Base-by-base conservation (phyloP, 2,888 invertebrate genomes). In the Drosophila borealis region DNA sequence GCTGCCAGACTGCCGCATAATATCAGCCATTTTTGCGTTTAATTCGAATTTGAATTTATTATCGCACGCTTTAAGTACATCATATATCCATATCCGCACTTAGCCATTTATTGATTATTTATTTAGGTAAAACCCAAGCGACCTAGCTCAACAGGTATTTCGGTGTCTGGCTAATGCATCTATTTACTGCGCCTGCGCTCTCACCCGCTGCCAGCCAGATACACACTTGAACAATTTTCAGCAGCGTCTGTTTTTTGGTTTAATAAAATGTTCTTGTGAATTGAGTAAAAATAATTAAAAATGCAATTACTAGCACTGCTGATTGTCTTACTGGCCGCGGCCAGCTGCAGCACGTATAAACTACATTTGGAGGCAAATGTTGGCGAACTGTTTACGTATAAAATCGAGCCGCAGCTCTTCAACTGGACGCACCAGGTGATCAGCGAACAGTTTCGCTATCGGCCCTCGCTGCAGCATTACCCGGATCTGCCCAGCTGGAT, bases 401-500 rank as follows among this genome's bases (percentile, higher is more conserved):
- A 95, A 78, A 94, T 97, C 88, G 95, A 95, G 75, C 96, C 97
- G 0, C 93, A 94, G 78, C 93, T 96, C 89, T 97, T 97, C 90
- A 96, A 97, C 91, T 97, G 96, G 96, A 96, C 95, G 0, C 89
- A 91, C 67, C 91, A 91, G 67, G 91, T 89, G 14, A 88, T 91
- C 2, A 90, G 90, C 53, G 92, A 92, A 65, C 91, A 92, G 54
- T 92, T 91, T 64, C 90, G 90, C 2, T 97, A 96, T 91, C 95
- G 96, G 74, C 95, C 96, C 0, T 95, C 97, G 0, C 90, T 97
- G 63, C 91, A 94, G 54, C 95, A 95, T 74, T 95, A 96, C 74
- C 97, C 98, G 0, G 97, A 98, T 92, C 93, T 98, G 44, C 98
- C 98, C 0, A 93, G 95, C 4, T 98, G 98, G 98, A 95, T 98